Percentiles rank a stretch among this genome's conserved stretches.
Conservation (phyloP, 2,797 vertebrate species). For the Acestrorhynchus altus region DNA sequence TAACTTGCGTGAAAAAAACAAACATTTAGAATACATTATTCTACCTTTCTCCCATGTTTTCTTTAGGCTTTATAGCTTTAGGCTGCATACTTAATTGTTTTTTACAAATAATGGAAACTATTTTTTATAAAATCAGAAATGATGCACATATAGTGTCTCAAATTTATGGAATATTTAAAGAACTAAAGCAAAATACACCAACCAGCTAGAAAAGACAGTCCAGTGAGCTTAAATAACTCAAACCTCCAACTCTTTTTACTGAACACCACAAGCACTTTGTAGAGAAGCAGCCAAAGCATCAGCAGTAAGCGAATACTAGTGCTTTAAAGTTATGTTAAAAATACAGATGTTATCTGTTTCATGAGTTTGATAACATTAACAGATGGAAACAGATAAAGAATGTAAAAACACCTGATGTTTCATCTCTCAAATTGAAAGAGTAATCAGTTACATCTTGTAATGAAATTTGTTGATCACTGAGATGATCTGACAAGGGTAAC, state of each 20-base stretch:
- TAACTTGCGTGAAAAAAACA: too few species aligned
- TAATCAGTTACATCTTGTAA: too few species aligned
- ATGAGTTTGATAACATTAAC: neutral
- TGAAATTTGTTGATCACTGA: too few species aligned
- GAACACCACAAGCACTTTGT: neutral
- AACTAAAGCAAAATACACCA: neutral
- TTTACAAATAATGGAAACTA: too few species aligned
- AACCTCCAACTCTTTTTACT: neutral
- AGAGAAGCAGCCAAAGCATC: neutral
- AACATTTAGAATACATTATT: too few species aligned
- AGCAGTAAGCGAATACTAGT: neutral
- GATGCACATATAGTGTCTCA: neutral
- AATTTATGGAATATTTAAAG: neutral
- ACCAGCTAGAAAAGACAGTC: too few species aligned
- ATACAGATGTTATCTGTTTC: neutral
- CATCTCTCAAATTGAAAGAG: too few species aligned
- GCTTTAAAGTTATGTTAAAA: neutral
- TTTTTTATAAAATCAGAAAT: too few species aligned
- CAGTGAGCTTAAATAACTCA: neutral
- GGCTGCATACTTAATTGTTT: too few species aligned
- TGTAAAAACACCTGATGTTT: neutral
- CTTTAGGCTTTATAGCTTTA: too few species aligned
- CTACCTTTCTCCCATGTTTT: too few species aligned
- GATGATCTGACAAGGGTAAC: neutral
- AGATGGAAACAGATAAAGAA: neutral